Conservation (phyloP, 1,140 invertebrate genomes). For the Drosophila kepulauana region DNA sequence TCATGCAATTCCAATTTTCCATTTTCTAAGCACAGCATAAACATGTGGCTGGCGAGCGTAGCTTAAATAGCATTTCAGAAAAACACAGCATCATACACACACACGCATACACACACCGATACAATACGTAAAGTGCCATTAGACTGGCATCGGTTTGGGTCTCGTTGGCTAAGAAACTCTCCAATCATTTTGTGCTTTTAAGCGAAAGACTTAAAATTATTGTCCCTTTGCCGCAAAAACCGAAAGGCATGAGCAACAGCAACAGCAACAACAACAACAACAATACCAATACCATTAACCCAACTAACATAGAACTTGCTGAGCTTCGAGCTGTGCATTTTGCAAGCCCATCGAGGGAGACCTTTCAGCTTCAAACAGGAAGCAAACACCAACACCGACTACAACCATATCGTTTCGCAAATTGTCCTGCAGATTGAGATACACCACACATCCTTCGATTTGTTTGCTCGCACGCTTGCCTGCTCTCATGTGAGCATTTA, state of each 20-base stretch:
- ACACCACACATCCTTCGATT: constrained; percentile 57
- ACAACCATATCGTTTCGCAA: constrained; percentile 63
- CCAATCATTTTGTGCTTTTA: constrained; percentile 74
- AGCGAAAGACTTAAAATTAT: constrained; percentile 75
- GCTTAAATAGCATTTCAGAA: constrained; percentile 37
- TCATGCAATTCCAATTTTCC: constrained; percentile 54
- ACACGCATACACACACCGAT: constrained; percentile 27
- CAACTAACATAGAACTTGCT: constrained; percentile 26
- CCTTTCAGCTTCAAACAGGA: constrained; percentile 40
- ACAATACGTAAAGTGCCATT: constrained; percentile 65
- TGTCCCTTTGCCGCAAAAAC: constrained; percentile 59
- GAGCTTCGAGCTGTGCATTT: constrained; percentile 62
- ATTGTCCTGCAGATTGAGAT: constrained; percentile 74
- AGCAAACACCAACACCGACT: constrained; percentile 7
- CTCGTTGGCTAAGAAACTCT: constrained; percentile 38
- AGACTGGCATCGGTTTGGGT: constrained; percentile 41
- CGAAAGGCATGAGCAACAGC: constrained; percentile 5
- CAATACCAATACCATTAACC: constrained; percentile 62
- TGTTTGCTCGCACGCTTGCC: constrained; percentile 55
- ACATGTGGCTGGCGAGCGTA: constrained; percentile 45
- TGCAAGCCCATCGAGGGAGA: constrained; percentile 49
- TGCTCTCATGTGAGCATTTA: constrained; percentile 83
- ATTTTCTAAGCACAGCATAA: constrained; percentile 53
- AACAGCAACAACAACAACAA: constrained; percentile 5
- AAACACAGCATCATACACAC: constrained; percentile 26